Percentiles rank a stretch among this genome's conserved stretches.
phyloP scores from a whole-genome alignment of 2,888 invertebrate species.

The Hypomecis atomaria region DNA sequence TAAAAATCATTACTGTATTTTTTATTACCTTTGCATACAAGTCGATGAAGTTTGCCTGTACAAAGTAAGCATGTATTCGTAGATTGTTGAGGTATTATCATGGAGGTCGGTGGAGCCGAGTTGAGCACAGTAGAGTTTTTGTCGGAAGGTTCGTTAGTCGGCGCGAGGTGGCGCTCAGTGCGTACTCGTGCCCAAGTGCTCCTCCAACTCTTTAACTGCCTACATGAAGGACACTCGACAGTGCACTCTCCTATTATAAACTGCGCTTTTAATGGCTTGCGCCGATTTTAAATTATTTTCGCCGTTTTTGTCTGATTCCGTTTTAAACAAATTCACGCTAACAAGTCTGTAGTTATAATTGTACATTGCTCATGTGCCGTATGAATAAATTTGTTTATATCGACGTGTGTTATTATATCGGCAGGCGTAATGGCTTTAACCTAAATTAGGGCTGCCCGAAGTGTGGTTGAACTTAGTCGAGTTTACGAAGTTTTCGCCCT shows the following conservation, averaged over 20 bases:
- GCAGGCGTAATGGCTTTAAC: slow-evolving; percentile 9
- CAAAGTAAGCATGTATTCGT: slow-evolving; percentile 50
- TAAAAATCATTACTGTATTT: slow-evolving; percentile 6
- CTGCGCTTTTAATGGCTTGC: slow-evolving; percentile 83
- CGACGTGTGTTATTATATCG: slow-evolving; percentile 13
- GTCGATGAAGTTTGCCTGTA: slow-evolving; percentile 54
- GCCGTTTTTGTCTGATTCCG: slow-evolving; percentile 65
- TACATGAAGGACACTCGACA: slow-evolving; percentile 81
- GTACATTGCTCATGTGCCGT: slow-evolving; percentile 21
- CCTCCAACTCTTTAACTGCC: slow-evolving; percentile 84
- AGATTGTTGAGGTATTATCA: slow-evolving; percentile 44
- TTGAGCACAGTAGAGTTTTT: slow-evolving; percentile 66
- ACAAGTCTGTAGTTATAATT: slow-evolving; percentile 35
- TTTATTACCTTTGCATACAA: slow-evolving; percentile 48
- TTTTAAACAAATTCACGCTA: slow-evolving; percentile 40
- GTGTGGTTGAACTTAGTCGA: slow-evolving; percentile 16
- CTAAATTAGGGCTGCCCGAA: slow-evolving; percentile 15
- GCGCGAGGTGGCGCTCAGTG: slow-evolving; percentile 78
- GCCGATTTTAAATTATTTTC: slow-evolving; percentile 81
- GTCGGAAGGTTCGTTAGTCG: slow-evolving; percentile 80
- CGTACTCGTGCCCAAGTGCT: slow-evolving; percentile 79
- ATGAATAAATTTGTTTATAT: slow-evolving; percentile 14
- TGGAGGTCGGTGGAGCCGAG: slow-evolving; percentile 53
- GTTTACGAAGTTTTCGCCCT: slow-evolving; percentile 15
- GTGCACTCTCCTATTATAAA: slow-evolving; percentile 83